Evolutionary conservation across 2,113 vertebrate genomes (phyloP), one percentile per base, ranked within the genome.

Genomic region (Psephotus haematonotus): DNA sequence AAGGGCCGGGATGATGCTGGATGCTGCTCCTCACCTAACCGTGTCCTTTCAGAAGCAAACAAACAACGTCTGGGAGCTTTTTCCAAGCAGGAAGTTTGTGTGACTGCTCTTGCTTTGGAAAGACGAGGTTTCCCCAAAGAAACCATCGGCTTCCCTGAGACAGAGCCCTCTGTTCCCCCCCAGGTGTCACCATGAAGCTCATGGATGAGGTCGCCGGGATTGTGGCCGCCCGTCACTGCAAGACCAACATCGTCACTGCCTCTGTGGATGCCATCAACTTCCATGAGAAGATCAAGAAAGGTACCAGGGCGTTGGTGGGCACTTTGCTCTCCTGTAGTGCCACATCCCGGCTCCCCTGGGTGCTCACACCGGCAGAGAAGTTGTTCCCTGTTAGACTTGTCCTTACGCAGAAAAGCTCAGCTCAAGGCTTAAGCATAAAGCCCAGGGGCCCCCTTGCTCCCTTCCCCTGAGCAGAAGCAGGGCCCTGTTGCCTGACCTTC

Each of bases 121-220:
- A 18, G 11, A 18, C 64, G 49, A 76, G 8, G 9, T 77, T 84
- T 74, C 39, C 53, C 17, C 13, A 41, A 1, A 49, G 53, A 69
- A 78, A 74, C 23, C 43, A 27, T 39, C 1, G 3, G 13, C n/a
- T 31, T 80, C 39, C 27, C 47, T 91, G 37, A 92, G n/a, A 79
- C 1, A 10, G 17, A 28, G 28, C 63, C 24, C 72, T 78, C 50
- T 91, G 49, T 88, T 71, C 28, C 79, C 62, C 62, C 35, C 8
- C 97, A 99, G 99, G 99, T 43, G 99, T 99, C 93, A 99, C 99
- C 89, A 99, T 99, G 99, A 99, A 99, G 97, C 97, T 99, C 90
- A 99, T 99, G 99, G 99, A 99, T 0, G 99, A 99, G 82, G 99
- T 99, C 0, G 99, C 99, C 0, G 99, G 99, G 37, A 99, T 99